These are phyloP conservation scores for Doryteuthis pealeii DNA, from an alignment of 1,140 invertebrate species.

Conservation along the genomic window DNA sequence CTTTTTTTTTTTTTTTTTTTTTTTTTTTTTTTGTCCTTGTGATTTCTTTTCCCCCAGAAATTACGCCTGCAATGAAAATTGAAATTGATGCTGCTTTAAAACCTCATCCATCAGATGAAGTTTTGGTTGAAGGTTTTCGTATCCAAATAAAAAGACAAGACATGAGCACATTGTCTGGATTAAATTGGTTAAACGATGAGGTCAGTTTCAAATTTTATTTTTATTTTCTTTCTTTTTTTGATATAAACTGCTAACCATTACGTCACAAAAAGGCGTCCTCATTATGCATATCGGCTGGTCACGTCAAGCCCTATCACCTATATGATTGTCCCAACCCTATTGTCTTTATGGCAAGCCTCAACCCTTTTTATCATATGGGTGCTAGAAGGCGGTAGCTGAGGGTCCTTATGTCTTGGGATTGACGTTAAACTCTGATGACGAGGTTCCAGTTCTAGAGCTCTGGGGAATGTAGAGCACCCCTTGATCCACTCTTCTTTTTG, in stretches of 20 bases:
- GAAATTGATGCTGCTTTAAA: slow-evolving; percentile 61
- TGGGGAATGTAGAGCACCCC: no score
- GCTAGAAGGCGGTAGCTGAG: no score
- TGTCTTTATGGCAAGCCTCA: no score
- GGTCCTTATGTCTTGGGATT: no score
- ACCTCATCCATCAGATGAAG: slow-evolving; percentile 57
- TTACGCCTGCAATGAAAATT: slow-evolving; percentile 58
- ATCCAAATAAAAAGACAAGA: slow-evolving; percentile 70
- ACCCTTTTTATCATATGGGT: no score
- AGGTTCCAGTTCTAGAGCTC: no score
- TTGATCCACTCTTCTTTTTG: background rate
- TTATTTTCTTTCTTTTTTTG: background rate
- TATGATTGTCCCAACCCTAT: no score
- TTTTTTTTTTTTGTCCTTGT: slow-evolving; percentile 17
- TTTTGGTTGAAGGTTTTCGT: slow-evolving; percentile 66
- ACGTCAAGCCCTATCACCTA: no score
- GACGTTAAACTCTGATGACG: no score
- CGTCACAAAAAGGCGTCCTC: background rate
- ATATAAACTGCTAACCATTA: no score
- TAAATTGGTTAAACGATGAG: slow-evolving; percentile 96
- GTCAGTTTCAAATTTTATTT: slow-evolving; percentile 50
- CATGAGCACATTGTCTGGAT: slow-evolving; percentile 76
- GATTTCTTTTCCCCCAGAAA: no score
- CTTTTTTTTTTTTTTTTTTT: background rate
- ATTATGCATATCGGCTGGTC: background rate